phyloP scores from a whole-genome alignment of 2,797 vertebrate genomes.

The Myotis pilosus region DNA sequence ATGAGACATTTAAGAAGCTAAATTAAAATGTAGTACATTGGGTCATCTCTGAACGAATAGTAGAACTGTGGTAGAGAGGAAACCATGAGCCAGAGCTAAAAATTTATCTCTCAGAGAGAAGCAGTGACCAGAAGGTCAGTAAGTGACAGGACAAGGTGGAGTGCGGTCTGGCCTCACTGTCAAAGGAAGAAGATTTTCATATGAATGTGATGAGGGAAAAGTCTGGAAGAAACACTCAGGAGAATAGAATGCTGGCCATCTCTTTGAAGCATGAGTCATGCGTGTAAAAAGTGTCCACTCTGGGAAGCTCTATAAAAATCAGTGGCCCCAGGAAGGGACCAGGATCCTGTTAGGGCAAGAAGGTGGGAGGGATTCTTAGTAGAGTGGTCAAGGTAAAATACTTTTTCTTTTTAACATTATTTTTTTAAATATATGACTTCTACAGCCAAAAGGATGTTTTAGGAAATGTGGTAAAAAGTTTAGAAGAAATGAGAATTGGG shows the following conservation, averaged over 20 bases:
- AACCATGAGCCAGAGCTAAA: not conserved
- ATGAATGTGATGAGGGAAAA: not conserved
- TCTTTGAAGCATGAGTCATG: not conserved
- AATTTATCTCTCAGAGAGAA: not conserved
- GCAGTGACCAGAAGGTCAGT: not conserved
- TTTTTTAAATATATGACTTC: not conserved
- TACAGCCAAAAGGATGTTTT: not conserved
- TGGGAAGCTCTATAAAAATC: not conserved
- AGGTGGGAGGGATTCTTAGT: not conserved
- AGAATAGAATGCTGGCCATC: not conserved
- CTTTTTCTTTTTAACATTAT: too few species aligned
- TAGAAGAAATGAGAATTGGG: not conserved
- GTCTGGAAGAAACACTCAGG: not conserved
- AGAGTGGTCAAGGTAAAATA: not conserved
- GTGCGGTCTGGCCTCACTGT: not conserved
- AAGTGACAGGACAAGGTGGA: not conserved
- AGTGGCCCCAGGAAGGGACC: not conserved
- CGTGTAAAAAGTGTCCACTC: not conserved
- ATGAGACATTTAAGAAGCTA: not conserved
- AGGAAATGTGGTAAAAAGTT: not conserved
- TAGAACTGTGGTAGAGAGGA: not conserved
- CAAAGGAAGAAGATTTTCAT: not conserved
- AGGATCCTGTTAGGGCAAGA: not conserved
- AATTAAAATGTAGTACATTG: not conserved
- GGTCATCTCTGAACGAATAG: not conserved